Base-by-base conservation (phyloP, 2,113 vertebrate species). In the Accipiter virgatus region DNA sequence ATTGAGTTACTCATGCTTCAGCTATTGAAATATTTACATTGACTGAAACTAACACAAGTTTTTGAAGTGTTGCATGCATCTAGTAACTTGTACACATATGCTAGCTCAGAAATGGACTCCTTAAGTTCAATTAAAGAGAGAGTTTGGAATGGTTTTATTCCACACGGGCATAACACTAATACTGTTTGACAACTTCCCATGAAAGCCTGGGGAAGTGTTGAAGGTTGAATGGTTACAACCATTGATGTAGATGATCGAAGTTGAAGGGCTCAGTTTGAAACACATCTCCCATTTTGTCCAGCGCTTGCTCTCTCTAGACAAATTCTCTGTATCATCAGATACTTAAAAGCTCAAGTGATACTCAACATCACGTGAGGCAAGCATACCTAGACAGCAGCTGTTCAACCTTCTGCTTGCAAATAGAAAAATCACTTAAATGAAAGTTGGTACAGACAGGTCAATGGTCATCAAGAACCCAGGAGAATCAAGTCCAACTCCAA, bases 81-180 rank as follows among this genome's bases (percentile, higher is more conserved):
- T 17, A 32, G 25, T 43, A 88, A 48, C 36, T 70, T 2, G 0
- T 38, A 36, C 16, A 13, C 7, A 4, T 11, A 16, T 0, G 0
- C 20, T 21, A 34, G 43, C 53, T 82, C 40, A 74, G 66, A 67
- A 52, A 40, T 4, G 12, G 63, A 16, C 27, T 78, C 22, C 18
- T 16, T 18, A 27, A 22, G n/a, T 36, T 86, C 53, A 74, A 0
- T 29, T 50, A 32, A 74, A 72, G 34, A 71, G 34, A 72, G 34
- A 36, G 14, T 34, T 22, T 18, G 65, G 38, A 63, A 74, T 32
- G 20, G 40, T 19, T 92, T 86, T 70, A 19, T 88, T 77, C 31
- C 3, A 1, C 22, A 26, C 7, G 16, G 25, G 15, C 26, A 10
- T 34, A 72, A 65, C 6, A 6, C 10, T 58, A 4, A 15, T 6